Base-by-base conservation (phyloP, 1,140 invertebrate genomes). In the Drosophila miranda region DNA sequence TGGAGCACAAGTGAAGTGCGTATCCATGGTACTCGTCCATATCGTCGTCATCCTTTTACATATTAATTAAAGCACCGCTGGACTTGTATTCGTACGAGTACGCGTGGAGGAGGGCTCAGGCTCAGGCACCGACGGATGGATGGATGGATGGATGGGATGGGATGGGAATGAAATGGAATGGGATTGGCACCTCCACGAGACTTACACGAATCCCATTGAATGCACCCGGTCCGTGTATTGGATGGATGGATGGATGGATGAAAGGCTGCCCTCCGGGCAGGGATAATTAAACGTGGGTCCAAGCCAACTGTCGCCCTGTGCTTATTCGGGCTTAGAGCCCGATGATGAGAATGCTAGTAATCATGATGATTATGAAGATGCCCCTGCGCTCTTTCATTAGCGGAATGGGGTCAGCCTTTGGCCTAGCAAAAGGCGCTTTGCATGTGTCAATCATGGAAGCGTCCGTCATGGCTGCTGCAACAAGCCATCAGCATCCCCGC, bases 1-100 rank as follows among this genome's bases (percentile, higher is more conserved):
- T 87, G 82, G 82, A 87, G 82, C 82, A 82, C 82, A 87, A 86
- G 81, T 87, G 75, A 87, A 87, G 82, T 82, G 82, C 70, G 78
- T 82, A 75, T 81, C 55, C 75, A 53, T 38, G 59, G 71, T 64
- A 43, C 62, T 42, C 52, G 61, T 54, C 26, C 58, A 56, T 50
- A 72, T 62, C 54, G 53, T 55, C 61, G 46, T 51, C 66, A 66
- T 78, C 59, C 69, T 60, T 78, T 68, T 80, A 87, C 63, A 87
- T 87, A 87, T 87, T 82, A 87, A 87, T 87, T 87, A 87, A 82
- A 78, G 66, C 53, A 54, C 56, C 9, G 46, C 58, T 46, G 34
- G 52, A 43, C 45, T 44, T 23, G 14, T 14, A 23, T 23, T 21
- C 13, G 44, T 30, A 7, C 28, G 23, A 2, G 23, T 23, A 5